Evolutionary conservation across 2,113 vertebrate species (phyloP), one percentile per base, ranked within the genome.

Genomic region (Cynoglossus semilaevis): DNA sequence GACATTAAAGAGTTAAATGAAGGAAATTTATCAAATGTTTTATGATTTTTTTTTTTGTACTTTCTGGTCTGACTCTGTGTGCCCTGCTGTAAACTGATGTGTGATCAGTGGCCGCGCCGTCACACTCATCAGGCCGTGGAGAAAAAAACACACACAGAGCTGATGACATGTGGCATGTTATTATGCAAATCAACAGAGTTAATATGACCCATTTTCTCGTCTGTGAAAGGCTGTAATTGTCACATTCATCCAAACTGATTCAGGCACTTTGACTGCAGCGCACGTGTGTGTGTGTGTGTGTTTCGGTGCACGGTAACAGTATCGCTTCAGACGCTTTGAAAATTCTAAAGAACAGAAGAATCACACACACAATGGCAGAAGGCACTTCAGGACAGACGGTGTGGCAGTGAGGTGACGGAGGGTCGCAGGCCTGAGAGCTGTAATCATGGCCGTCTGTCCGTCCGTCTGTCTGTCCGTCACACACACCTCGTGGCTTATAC

Each of bases 361-460:
- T 29, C 38, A 41, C 52, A 37, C 6, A 62, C 62, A 61, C 16
- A 8, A 29, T 29, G 22, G 29, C 52, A 13, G 41, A 74, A 87
- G 87, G 87, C 87, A 91, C 88, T 89, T 86, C 3, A 56, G 52
- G 80, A 62, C 58, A 71, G 37, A 67, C 46, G 53, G 58, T 59
- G 77, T 43, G 85, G 78, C 77, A 82, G 76, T 80, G 42, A 59
- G 35, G 61, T 67, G 69, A 22, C 63, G 74, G 53, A 70, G 57
- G 60, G 54, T 8, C 60, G 45, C 51, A 41, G 36, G 38, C 54
- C 41, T 61, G 63, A 85, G 38, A 48, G 50, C n/a, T 35, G 14
- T 35, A 4, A 53, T 44, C 40, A 59, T 19, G 17, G 48, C 50
- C 59, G 51, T 10, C 36, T 17, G 14, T 37, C 22, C 6, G 22